Conservation (phyloP, 2,113 vertebrate genomes). For the Burhinus oedicnemus region DNA sequence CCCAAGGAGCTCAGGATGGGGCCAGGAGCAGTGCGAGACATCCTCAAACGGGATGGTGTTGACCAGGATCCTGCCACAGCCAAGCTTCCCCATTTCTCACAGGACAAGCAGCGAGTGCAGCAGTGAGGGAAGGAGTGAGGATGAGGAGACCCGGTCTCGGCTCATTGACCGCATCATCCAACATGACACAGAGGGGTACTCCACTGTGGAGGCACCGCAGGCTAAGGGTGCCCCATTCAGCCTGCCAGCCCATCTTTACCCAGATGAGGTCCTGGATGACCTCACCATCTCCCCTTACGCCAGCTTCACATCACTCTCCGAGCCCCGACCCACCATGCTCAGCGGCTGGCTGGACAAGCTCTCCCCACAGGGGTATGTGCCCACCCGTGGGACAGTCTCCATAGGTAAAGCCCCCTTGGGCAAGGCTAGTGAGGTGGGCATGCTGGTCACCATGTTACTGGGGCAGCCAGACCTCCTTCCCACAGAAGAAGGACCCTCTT, state of each 20-base stretch:
- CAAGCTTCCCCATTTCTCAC: accelerated
- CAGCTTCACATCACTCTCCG: conserved; percentile 87
- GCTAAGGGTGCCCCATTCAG: conserved; percentile 44
- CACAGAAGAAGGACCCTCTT: not conserved
- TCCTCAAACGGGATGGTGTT: too few species aligned
- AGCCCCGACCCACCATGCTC: conserved; percentile 83
- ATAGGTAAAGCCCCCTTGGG: not conserved
- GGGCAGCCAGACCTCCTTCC: not conserved
- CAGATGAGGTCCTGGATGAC: conserved; percentile 83
- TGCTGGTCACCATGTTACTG: not conserved
- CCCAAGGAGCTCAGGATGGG: accelerated
- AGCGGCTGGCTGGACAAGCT: conserved; percentile 96
- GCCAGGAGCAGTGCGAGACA: not conserved
- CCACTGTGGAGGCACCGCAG: conserved; percentile 80
- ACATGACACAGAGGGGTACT: conserved; percentile 81
- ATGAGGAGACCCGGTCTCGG: conserved; percentile 38
- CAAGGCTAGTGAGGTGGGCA: not conserved
- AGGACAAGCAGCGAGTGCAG: conserved; percentile 41
- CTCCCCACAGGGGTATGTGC: conserved; percentile 91
- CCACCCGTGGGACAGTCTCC: not conserved
- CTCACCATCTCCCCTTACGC: conserved; percentile 95
- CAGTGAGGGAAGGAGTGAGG: conserved; percentile 34
- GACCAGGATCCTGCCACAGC: not conserved
- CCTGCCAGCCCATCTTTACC: conserved; percentile 72
- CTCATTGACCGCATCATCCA: conserved; percentile 65